Conservation (phyloP, 2,797 vertebrate genomes). For the Meriones psammophilus region DNA sequence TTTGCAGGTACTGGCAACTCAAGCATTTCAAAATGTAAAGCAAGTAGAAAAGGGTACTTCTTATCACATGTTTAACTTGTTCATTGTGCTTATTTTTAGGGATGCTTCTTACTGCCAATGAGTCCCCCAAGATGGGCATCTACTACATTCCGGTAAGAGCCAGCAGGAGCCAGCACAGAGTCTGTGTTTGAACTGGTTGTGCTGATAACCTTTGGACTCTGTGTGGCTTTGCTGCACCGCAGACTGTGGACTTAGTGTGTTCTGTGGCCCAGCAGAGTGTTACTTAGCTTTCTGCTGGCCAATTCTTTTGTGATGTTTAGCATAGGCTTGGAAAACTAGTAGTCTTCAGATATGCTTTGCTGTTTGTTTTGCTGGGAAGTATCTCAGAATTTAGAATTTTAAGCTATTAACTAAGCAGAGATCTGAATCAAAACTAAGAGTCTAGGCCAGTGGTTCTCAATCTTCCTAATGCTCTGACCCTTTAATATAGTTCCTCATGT, state of each 20-base stretch:
- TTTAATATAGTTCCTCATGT: background rate
- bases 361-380: slow-evolving; percentile 28
- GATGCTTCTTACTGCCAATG: slow-evolving; percentile 98
- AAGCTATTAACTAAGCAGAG: background rate
- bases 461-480: background rate
- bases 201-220: background rate
- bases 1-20: background rate
- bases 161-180: background rate
- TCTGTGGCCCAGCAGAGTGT: background rate
- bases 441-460: background rate
- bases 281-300: background rate
- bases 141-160: slow-evolving; percentile 98
- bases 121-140: slow-evolving; percentile 98
- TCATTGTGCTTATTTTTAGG: slow-evolving; percentile 89
- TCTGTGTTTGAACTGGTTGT: slow-evolving; percentile 52
- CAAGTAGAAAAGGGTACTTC: background rate
- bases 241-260: background rate
- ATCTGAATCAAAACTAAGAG: background rate
- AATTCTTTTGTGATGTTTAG: background rate
- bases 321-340: background rate
- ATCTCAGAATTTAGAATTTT: slow-evolving; percentile 19
- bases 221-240: too few species aligned
- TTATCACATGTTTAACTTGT: slow-evolving; percentile 62
- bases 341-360: background rate
- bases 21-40: background rate